These are phyloP conservation scores for Hydrocynus forskahlii DNA, from an alignment of 2,797 vertebrate species.

Conservation along the genomic window DNA sequence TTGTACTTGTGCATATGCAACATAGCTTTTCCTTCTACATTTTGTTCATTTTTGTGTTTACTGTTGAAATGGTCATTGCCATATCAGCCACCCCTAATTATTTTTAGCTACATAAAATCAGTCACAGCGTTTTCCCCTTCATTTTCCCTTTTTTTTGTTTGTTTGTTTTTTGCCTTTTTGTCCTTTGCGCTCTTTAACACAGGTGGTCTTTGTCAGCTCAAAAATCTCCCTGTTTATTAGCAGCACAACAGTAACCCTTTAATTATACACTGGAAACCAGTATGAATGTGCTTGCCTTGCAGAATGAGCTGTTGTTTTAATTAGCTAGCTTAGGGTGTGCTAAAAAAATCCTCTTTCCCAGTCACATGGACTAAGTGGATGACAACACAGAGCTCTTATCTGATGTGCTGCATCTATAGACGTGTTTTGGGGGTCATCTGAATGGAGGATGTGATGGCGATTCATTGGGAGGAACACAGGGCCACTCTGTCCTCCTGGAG, in stretches of 20 bases:
- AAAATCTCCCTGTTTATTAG: no score
- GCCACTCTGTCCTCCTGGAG: constrained; percentile 71
- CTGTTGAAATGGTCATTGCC: no score
- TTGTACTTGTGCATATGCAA: no score
- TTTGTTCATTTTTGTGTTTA: no score
- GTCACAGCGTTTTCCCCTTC: no score
- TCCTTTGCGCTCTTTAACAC: not conserved
- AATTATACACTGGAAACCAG: not conserved
- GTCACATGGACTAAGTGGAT: constrained; percentile 26
- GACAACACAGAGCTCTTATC: constrained; percentile 29
- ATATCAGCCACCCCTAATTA: no score
- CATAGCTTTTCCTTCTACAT: no score
- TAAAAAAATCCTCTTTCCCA: not conserved
- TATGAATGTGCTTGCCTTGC: not conserved
- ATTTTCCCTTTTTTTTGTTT: no score
- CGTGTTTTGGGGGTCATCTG: constrained; percentile 62
- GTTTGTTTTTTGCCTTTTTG: not conserved
- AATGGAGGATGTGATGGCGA: constrained; percentile 73
- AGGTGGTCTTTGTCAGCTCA: not conserved
- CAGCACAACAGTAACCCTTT: not conserved
- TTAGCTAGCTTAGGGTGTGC: not conserved
- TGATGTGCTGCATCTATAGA: constrained; percentile 23
- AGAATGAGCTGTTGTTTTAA: not conserved
- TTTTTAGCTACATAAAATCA: no score
- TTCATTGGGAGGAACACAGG: constrained; percentile 73